Percentiles rank a stretch among this genome's conserved stretches.
Conservation (phyloP, 2,888 invertebrate genomes). For the Ochropacha duplaris region DNA sequence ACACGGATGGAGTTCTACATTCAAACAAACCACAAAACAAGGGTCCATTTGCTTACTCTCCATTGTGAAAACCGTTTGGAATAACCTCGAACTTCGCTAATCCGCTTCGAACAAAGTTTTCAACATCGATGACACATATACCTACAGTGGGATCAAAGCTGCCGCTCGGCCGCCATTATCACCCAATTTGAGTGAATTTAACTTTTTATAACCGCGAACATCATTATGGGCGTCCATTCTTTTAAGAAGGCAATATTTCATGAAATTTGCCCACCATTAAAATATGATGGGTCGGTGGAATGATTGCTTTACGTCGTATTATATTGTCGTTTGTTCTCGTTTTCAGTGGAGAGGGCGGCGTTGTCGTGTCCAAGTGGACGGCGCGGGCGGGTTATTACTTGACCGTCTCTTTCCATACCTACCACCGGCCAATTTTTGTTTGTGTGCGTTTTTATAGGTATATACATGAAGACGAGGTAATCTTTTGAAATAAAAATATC, state of each 20-base stretch:
- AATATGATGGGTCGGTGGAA: not conserved
- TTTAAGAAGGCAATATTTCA: conserved; percentile 3
- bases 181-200: conserved; percentile 3
- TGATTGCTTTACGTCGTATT: not conserved
- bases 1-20: too few species aligned
- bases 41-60: conserved; percentile 35
- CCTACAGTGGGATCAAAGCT: not conserved
- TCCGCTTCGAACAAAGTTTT: too few species aligned
- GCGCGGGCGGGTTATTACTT: too few species aligned
- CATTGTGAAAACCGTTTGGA: conserved; percentile 34
- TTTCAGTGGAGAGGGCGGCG: not conserved
- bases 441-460: too few species aligned
- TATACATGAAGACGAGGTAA: too few species aligned
- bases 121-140: too few species aligned
- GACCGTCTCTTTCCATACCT: not conserved
- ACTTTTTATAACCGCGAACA: conserved; percentile 5
- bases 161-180: not conserved
- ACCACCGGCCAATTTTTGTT: too few species aligned
- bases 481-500: too few species aligned
- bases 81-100: conserved; percentile 18
- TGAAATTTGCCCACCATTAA: conserved; percentile 6
- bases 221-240: conserved; percentile 1
- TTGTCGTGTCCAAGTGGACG: too few species aligned
- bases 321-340: not conserved
- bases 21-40: conserved; percentile 37